Evolutionary conservation across 2,797 vertebrate species (phyloP).

Genomic region (Bufotes viridis): DNA sequence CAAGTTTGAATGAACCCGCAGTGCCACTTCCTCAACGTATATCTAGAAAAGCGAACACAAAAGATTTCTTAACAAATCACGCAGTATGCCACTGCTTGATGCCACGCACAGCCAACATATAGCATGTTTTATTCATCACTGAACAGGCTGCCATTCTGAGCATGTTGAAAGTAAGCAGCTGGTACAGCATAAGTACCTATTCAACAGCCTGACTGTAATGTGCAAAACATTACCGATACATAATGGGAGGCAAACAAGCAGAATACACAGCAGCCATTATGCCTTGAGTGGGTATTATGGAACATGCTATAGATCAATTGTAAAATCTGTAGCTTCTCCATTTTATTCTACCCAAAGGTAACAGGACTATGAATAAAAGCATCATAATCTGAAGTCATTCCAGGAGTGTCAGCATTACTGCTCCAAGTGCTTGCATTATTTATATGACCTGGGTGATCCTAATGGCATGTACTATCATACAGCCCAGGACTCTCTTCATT

Average conservation of each 20-base stretch:
- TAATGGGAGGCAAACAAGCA: background rate
- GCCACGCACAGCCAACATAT: background rate
- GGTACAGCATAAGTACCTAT: conserved; percentile 6
- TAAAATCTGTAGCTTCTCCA: background rate
- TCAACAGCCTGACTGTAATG: background rate
- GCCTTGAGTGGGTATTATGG: background rate
- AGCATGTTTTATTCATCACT: background rate
- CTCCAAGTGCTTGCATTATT: background rate
- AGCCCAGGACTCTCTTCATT: background rate
- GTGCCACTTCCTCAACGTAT: conserved; percentile 82
- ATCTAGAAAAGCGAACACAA: conserved; percentile 73
- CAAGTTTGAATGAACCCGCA: conserved; percentile 84
- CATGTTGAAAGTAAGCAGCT: background rate
- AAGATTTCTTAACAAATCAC: background rate
- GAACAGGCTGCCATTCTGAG: background rate
- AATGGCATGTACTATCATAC: background rate
- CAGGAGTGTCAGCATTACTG: background rate
- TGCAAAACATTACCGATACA: background rate
- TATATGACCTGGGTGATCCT: background rate
- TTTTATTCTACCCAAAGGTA: conserved; percentile 11
- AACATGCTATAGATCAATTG: conserved; percentile 4
- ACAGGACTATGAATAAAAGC: background rate
- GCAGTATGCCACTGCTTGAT: background rate
- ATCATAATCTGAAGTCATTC: background rate
- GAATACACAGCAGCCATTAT: background rate